phyloP scores from a whole-genome alignment of 2,888 invertebrate species.

The Temnothorax rugatulus region DNA sequence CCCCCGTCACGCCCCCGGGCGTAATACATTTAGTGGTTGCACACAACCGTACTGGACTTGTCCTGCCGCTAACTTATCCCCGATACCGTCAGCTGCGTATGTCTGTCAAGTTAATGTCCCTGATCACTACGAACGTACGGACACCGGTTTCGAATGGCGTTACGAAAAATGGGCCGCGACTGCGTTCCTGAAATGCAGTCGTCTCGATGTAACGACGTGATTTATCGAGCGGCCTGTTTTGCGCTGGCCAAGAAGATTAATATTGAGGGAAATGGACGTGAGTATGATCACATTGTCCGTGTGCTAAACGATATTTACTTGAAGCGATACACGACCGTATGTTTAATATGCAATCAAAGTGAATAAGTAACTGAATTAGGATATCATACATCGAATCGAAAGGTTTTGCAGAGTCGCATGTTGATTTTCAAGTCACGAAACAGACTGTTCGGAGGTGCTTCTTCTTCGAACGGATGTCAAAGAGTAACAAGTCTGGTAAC shows the following conservation, averaged over 20 bases:
- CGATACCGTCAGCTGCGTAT: slow-evolving; percentile 57
- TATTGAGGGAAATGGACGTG: slow-evolving; percentile 1
- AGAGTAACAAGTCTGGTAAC: slow-evolving; percentile 43
- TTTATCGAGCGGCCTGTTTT: slow-evolving; percentile 16
- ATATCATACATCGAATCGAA: not conserved
- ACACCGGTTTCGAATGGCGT: slow-evolving; percentile 59
- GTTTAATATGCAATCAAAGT: not conserved
- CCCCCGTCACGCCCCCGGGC: slow-evolving; percentile 27
- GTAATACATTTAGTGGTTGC: slow-evolving; percentile 61
- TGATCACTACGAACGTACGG: slow-evolving; percentile 52
- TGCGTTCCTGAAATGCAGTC: slow-evolving; percentile 2
- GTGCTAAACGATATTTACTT: not conserved
- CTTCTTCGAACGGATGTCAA: not conserved
- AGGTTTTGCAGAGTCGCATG: not conserved
- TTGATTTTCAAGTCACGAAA: not conserved
- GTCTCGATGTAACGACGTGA: not conserved
- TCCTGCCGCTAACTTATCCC: slow-evolving; percentile 54
- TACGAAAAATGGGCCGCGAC: slow-evolving; percentile 43
- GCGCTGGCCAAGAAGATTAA: not conserved
- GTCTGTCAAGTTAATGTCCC: slow-evolving; percentile 62
- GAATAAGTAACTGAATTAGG: not conserved
- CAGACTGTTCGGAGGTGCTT: not conserved
- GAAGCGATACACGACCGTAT: not conserved
- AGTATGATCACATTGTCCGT: not conserved
- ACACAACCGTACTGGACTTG: slow-evolving; percentile 45